Evolutionary conservation across 1,140 invertebrate species (phyloP), one percentile per base, ranked within the genome.

Genomic region (Anthonomus grandis): DNA sequence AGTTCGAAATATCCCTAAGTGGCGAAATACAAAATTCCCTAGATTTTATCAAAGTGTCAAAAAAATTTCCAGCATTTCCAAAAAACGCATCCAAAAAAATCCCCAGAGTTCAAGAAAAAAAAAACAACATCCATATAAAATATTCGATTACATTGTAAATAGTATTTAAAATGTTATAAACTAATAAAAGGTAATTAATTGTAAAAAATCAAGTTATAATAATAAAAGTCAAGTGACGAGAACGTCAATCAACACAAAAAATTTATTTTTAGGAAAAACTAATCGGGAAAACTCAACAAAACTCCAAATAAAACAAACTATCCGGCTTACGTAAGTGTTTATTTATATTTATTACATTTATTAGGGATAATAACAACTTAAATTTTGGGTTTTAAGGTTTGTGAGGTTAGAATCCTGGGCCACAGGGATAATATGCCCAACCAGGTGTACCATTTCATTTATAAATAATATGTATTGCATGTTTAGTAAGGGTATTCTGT

Each of bases 191-290:
- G n/a, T n/a, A n/a, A n/a, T n/a, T n/a, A n/a, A n/a, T n/a, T n/a
- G n/a, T n/a, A n/a, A n/a, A n/a, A n/a, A n/a, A n/a, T n/a, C n/a
- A n/a, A n/a, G n/a, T n/a, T n/a, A n/a, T n/a, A 38, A 38, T 31
- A 38, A 6, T 19, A 9, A 9, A 47, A 47, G 44, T 47, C 23
- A 44, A 37, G 41, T 54, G 41, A 54, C 31, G 46, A 15, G 42
- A 37, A 36, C 42, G 41, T 54, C 52, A 54, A 17, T 22, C n/a
- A 54, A 37, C 37, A 31, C 25, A 37, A 54, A 45, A 23, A 36
- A 41, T 47, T 54, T 53, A 54, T 54, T 54, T 54, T 54, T 54
- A 46, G 52, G 41, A 54, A 54, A 54, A 37, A 42, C 27, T 54
- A 37, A 46, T 22, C 19, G n/a, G 10, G 24, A 53, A 54, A 4